Conservation (phyloP, 2,113 vertebrate genomes). For the Columbina picui region DNA sequence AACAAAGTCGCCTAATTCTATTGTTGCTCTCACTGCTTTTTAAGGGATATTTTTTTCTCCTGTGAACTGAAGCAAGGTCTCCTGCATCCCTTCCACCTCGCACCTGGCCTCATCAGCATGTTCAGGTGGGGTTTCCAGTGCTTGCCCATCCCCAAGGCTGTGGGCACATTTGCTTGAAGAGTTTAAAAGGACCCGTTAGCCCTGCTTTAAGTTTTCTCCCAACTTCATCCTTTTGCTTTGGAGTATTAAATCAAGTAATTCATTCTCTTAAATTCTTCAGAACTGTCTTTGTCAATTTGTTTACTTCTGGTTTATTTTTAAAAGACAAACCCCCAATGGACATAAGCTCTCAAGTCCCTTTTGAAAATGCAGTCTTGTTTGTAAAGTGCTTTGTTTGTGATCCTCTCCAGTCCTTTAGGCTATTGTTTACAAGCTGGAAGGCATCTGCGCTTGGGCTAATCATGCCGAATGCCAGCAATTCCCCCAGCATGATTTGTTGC, state of each 20-base stretch:
- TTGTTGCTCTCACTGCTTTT: neutral
- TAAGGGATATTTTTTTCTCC: neutral
- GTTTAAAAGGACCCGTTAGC: neutral
- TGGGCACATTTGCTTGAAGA: neutral
- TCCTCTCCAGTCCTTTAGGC: constrained; percentile 65
- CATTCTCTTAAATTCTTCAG: neutral
- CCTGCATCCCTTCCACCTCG: neutral
- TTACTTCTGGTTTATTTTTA: constrained; percentile 64
- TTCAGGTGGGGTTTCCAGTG: neutral
- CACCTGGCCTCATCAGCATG: neutral
- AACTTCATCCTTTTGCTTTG: neutral
- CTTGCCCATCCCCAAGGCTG: neutral
- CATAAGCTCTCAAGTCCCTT: constrained; percentile 52
- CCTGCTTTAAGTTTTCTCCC: neutral
- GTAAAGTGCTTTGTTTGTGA: constrained; percentile 66
- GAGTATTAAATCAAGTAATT: neutral
- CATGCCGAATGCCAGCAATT: constrained; percentile 54
- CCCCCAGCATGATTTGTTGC: constrained; percentile 59
- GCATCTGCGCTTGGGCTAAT: constrained; percentile 55
- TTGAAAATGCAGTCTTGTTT: constrained; percentile 46
- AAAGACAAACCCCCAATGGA: constrained; percentile 63
- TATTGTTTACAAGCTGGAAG: constrained; percentile 64
- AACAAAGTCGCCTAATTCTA: neutral
- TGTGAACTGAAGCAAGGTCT: neutral
- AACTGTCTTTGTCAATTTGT: constrained; percentile 26